Base-by-base conservation (phyloP, 2,888 invertebrate genomes). In the Andrena bicolor region DNA sequence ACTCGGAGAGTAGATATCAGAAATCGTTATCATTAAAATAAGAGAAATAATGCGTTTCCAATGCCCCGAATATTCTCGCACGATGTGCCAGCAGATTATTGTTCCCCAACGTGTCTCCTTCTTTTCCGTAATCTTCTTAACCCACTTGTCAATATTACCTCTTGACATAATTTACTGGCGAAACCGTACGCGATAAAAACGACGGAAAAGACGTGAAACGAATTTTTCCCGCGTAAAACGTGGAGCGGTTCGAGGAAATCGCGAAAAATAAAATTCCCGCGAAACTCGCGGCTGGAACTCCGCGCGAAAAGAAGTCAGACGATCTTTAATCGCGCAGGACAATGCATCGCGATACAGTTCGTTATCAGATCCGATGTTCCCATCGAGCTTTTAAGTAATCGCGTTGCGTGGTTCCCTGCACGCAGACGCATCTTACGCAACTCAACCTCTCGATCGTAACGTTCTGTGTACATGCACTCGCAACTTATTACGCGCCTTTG, bases 361-460 rank as follows among this genome's bases (percentile, higher is more conserved):
- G 6, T 26, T 81, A 79, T 79, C 81, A 77, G 81, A 81, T 81
- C 58, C 79, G 72, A 70, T 80, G 74, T 82, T 82, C 82, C 70
- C 74, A 82, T 53, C 56, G 65, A 41, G 69, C 26, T 65, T 80
- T 80, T 80, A 65, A 81, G 73, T 74, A 66, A 74, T 74, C 60
- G n/a, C n/a, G 65, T 76, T 80, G 35, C 80, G 65, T n/a, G 16
- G 16, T 10, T 32, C n/a, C 23, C 26, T 23, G 2, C 10, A 20
- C 72, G 41, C 49, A 16, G 60, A 60, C 26, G 23, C 10, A 23
- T 13, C 41, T 63, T 63, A 63, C 63, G 63, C 63, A 63, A 63
- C 23, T 2, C 7, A 26, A 63, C 16, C 41, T 63, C 41, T 23
- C 41, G 63, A 63, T 63, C 41, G 63, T 5, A 56, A 56, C 56